phyloP scores from a whole-genome alignment of 2,888 invertebrate species.

The Myopa testacea region DNA sequence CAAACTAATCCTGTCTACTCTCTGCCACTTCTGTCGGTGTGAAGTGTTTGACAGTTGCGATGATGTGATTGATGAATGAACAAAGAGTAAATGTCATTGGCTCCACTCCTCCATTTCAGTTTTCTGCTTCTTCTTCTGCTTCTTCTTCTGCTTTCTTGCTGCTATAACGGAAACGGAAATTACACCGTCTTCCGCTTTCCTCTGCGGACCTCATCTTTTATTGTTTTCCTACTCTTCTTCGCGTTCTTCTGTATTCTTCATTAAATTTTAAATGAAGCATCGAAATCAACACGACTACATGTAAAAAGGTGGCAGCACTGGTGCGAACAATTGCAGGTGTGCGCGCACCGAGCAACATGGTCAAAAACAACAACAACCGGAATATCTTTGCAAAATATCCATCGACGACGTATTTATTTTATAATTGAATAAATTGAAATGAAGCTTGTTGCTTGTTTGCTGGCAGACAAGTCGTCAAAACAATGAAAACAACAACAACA shows the following conservation, averaged over 20 bases:
- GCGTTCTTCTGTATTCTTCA: neutral
- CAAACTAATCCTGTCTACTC: constrained; percentile 4
- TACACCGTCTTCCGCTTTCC: too few relatives aligned
- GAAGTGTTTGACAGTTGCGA: constrained; percentile 33
- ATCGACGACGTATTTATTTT: neutral
- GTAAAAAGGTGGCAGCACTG: constrained; percentile 2
- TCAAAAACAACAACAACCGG: constrained; percentile 1
- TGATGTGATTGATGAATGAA: constrained; percentile 35
- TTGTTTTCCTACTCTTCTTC: neutral
- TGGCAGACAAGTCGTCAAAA: neutral
- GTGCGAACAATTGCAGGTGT: constrained; percentile 30
- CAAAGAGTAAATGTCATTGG: neutral
- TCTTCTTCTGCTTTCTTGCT: neutral
- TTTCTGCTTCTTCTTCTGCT: neutral
- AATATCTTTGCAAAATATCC: neutral
- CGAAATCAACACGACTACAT: neutral
- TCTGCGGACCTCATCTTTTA: too few relatives aligned
- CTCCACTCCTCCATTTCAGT: neutral
- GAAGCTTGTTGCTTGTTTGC: neutral
- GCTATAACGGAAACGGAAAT: too few relatives aligned
- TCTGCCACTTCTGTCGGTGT: constrained; percentile 42
- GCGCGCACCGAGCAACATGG: neutral
- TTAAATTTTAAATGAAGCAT: neutral
- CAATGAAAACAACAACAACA: constrained; percentile 21
- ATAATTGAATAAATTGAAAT: neutral